Percentiles rank a stretch among this genome's conserved stretches.
These are phyloP conservation scores for Druceiella hillmani DNA, from an alignment of 2,888 invertebrate species.

Conservation along the genomic window DNA sequence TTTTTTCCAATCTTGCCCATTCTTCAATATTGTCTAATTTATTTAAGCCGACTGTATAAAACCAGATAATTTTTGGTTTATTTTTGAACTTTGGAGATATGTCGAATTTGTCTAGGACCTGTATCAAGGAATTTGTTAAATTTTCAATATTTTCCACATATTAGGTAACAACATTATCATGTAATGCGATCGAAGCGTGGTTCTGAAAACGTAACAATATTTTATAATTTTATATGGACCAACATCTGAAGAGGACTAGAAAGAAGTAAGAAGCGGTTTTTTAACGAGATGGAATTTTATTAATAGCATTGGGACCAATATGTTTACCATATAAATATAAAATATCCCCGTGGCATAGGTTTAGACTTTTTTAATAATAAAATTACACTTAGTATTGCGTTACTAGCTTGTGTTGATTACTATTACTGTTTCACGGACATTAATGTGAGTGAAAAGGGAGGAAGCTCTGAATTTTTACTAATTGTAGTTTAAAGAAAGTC, in stretches of 20 bases:
- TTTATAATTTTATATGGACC: conserved; percentile 3
- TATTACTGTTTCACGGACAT: conserved; percentile 15
- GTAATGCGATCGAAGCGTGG: background rate
- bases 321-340: conserved; percentile 3
- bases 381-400: conserved; percentile 13
- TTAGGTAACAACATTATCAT: conserved; percentile 1
- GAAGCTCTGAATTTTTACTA: conserved; percentile 9
- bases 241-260: background rate
- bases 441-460: conserved; percentile 14
- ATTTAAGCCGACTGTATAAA: conserved; percentile 1
- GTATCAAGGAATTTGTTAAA: background rate
- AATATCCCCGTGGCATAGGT: conserved; percentile 3
- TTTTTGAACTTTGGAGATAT: background rate
- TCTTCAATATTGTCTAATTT: conserved; percentile 2
- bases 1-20: background rate
- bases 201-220: conserved; percentile 2
- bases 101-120: background rate
- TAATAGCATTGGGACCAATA: conserved; percentile 2
- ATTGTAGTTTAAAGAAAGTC: conserved; percentile 1
- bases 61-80: background rate
- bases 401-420: conserved; percentile 17
- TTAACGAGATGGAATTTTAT: conserved; percentile 3
- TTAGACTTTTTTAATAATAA: conserved; percentile 4
- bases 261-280: conserved; percentile 4
- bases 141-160: background rate